Conservation (phyloP, 1,140 invertebrate genomes). For the Globodera rostochiensis region DNA sequence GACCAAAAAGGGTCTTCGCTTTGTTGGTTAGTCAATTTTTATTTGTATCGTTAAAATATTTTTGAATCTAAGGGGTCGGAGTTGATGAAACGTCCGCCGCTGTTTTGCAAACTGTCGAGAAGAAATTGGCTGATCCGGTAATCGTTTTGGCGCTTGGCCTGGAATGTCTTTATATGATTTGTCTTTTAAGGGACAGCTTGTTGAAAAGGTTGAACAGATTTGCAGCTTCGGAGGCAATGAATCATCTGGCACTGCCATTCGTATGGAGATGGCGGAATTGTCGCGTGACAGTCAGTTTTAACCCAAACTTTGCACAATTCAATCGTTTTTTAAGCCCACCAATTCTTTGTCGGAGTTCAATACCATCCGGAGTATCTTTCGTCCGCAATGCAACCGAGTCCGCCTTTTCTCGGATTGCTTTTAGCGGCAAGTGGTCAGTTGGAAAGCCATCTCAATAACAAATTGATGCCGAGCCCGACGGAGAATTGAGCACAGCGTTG, state of each 20-base stretch:
- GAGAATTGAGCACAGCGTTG: not conserved
- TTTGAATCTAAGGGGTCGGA: conserved; percentile 71
- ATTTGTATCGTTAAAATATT: conserved; percentile 67
- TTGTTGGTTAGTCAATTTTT: conserved; percentile 75
- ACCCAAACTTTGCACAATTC: not conserved
- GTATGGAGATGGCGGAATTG: conserved; percentile 83
- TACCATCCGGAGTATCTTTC: conserved; percentile 97
- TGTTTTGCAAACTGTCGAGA: conserved; percentile 50
- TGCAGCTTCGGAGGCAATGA: conserved; percentile 57
- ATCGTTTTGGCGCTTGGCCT: no score
- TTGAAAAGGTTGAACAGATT: conserved; percentile 55
- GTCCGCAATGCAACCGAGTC: conserved; percentile 86
- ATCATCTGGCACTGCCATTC: conserved; percentile 63
- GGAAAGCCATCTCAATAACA: conserved; percentile 27
- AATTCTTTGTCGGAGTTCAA: conserved; percentile 91
- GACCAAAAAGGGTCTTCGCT: conserved; percentile 81
- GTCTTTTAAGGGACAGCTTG: conserved; percentile 30
- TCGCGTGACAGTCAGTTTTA: conserved; percentile 41
- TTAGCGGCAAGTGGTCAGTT: conserved; percentile 76
- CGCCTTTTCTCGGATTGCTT: conserved; percentile 91
- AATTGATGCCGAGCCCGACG: not conserved
- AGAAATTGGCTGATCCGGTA: conserved; percentile 15
- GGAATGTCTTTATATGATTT: no score
- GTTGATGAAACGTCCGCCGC: conserved; percentile 66
- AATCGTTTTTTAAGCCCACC: conserved; percentile 72